These are phyloP conservation scores for Metopolophium dirhodum DNA, from an alignment of 1,140 invertebrate species.

Conservation along the genomic window DNA sequence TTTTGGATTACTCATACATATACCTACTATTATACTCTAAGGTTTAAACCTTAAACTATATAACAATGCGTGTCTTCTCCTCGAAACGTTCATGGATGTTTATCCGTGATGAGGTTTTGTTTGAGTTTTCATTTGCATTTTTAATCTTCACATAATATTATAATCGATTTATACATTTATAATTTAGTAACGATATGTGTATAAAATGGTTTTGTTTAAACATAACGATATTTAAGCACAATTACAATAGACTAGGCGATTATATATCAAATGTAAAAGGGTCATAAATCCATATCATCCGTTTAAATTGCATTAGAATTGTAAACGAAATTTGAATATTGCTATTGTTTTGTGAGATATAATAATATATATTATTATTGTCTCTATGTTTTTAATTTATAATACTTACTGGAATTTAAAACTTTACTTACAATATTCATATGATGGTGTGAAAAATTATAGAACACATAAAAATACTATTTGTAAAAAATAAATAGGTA, in stretches of 20 bases:
- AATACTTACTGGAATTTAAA: neutral
- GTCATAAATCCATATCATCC: neutral
- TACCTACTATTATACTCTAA: neutral
- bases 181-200: neutral
- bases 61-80: neutral
- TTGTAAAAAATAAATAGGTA: too few species aligned
- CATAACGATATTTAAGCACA: neutral
- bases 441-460: neutral
- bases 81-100: neutral
- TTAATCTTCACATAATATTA: neutral
- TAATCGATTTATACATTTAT: neutral
- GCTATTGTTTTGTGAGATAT: neutral
- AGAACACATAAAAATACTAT: too few species aligned
- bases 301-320: neutral
- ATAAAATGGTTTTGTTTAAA: neutral
- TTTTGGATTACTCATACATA: neutral
- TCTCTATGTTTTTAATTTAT: neutral
- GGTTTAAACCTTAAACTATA: neutral
- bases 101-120: neutral
- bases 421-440: neutral
- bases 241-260: neutral
- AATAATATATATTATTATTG: neutral
- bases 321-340: slow-evolving; percentile 6
- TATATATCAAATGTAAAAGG: neutral
- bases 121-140: neutral